Evolutionary conservation across 2,113 vertebrate species (phyloP), one percentile per base, ranked within the genome.

Genomic region (Varanus komodoensis): DNA sequence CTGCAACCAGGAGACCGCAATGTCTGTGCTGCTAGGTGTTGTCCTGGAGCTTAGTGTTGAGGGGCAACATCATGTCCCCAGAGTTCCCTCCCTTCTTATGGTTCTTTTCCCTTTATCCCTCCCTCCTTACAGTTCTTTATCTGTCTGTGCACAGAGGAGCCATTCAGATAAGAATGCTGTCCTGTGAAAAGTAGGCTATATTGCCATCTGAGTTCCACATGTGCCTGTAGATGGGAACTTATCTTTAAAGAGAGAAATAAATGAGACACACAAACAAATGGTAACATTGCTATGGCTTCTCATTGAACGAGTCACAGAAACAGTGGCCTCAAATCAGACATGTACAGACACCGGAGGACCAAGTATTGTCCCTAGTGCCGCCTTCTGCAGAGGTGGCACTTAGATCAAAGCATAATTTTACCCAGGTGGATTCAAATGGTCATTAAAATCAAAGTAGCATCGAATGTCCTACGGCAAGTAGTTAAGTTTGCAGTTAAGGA

Each of bases 371-470:
- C 61, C 57, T 93, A 79, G 80, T 95, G 82, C 61, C 92, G 77
- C 92, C 81, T 68, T 82, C 78, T 84, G 88, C 93, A 95, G 92
- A 88, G 85, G 90, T 84, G 52, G 84, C 84, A 89, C 81, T 93
- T 94, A 90, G 88, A 94, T 92, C 91, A 93, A 90, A 85, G 88
- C 92, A 78, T 93, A 92, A 95, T 95, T 95, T 89, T 93, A 86
- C 93, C 88, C 93, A 93, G 89, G 92, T 93, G 91, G 87, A 93
- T 95, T 94, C 94, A 86, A 77, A 4, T 4, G 93, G 87, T 92
- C 23, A 94, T 96, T 96, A 95, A 92, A 89, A 95, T 95, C 91
- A 95, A 95, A 95, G 79, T 92, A 92, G 88, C 93, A 88, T 86
- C 92, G 93, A 93, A 94, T 81, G 90, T 93, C 92, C 92, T 94